Percentiles rank a stretch among this genome's conserved stretches.
phyloP scores from a whole-genome alignment of 2,113 vertebrate species.

The Podocnemis expansa region DNA sequence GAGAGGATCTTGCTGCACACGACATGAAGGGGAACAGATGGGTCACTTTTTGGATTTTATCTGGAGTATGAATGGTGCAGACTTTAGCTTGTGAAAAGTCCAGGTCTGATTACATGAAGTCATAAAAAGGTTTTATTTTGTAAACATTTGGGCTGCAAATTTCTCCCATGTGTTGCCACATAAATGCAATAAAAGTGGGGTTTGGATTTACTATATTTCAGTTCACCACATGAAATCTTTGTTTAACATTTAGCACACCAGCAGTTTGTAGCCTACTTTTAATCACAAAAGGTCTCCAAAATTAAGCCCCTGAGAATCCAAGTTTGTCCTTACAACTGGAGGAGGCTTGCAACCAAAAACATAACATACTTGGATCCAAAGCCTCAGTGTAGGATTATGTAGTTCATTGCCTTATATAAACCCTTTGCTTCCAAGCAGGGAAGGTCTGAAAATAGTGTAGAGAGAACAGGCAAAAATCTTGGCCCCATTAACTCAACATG shows the following conservation, averaged over 20 bases:
- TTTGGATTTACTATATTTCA: not conserved
- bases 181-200: not conserved
- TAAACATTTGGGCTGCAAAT: not conserved
- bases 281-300: not conserved
- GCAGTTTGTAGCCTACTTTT: not conserved
- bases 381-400: not conserved
- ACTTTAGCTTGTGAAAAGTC: not conserved
- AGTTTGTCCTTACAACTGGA: not conserved
- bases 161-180: not conserved
- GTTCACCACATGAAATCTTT: not conserved
- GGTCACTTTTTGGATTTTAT: not conserved
- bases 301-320: not conserved
- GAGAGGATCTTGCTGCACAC: not conserved
- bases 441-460: not conserved
- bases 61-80: not conserved
- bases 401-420: not conserved
- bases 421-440: not conserved
- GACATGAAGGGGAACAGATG: not conserved
- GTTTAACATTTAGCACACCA: not conserved
- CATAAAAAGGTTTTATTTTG: not conserved
- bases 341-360: not conserved
- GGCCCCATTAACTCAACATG: not conserved
- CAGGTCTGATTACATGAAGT: not conserved
- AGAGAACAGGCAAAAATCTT: not conserved
- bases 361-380: not conserved